Evolutionary conservation across 2,113 vertebrate genomes (phyloP), one percentile per base, ranked within the genome.

Genomic region (Mirza zaza): DNA sequence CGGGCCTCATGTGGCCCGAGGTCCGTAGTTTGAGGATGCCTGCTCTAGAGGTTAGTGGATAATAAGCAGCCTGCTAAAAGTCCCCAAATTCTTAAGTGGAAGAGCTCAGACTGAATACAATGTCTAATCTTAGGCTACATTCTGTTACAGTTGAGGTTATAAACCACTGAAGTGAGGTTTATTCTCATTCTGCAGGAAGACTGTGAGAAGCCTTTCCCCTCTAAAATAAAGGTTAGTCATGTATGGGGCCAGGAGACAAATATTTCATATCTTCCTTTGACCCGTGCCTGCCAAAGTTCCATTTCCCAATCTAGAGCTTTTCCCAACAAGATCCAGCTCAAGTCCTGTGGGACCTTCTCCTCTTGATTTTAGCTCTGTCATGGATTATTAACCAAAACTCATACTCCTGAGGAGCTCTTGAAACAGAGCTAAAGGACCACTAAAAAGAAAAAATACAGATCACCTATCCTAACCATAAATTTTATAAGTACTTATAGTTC

Each of bases 291-390:
- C 92, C 95, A 85, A 77, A 96, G 77, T 84, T 86, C 89, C 70
- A 89, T 96, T 97, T 95, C 94, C 87, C 70, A 98, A 93, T 77
- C 86, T 42, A 77, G 70, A 94, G 59, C 52, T 94, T 94, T 96
- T 88, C 88, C 75, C 95, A 97, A 68, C 42, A 96, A 77, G 75
- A 92, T 36, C 45, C 57, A 71, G 65, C 71, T 85, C 1, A 8
- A 32, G 57, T 73, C 92, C 67, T 89, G 2, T 70, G 91, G 91
- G 93, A 75, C 83, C 68, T n/a, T 48, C 63, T n/a, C 91, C 68
- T 87, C 45, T 79, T 77, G 84, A 95, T 63, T 97, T 93, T 12
- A 70, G 68, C 61, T 87, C 93, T 90, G 59, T 67, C 5, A 20
- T 71, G 34, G 91, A 63, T 91, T 89, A 87, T 93, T 96, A 96